Percentiles rank a stretch among this genome's conserved stretches.
Conservation (phyloP, 2,888 invertebrate genomes). For the Hecatera dysodea region DNA sequence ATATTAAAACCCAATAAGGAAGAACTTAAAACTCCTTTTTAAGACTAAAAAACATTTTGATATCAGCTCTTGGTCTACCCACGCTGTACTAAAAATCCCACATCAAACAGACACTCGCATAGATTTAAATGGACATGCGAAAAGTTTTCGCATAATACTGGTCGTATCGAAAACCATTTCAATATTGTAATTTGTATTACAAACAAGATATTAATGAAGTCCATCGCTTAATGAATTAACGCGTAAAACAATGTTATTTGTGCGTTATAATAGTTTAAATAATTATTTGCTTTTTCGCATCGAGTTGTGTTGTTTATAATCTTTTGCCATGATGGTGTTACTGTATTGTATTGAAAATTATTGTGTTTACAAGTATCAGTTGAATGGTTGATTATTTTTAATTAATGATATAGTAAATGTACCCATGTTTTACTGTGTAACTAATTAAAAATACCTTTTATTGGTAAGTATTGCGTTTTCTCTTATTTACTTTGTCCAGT, state of each 20-base stretch:
- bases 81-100: constrained; percentile 58
- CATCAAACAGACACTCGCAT: constrained; percentile 52
- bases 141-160: constrained; percentile 54
- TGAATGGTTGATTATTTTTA: no score
- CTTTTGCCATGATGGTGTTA: constrained; percentile 1
- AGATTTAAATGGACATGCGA: constrained; percentile 40
- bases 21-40: constrained; percentile 5
- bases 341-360: not conserved
- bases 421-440: no score
- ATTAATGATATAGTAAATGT: not conserved
- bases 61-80: constrained; percentile 44
- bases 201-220: constrained; percentile 68
- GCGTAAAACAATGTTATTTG: constrained; percentile 53
- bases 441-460: no score
- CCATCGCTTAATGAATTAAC: constrained; percentile 56
- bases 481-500: no score
- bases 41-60: constrained; percentile 6
- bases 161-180: constrained; percentile 65
- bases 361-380: not conserved
- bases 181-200: constrained; percentile 60
- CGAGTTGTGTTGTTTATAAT: constrained; percentile 13
- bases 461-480: no score
- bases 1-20: constrained; percentile 13
- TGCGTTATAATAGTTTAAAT: constrained; percentile 24
- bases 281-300: constrained; percentile 23